Evolutionary conservation across 35 echinoderm and acorn worm genomes (phyloP), one percentile per base, ranked within the genome.

Genomic region (Ophiothrix spiculata): DNA sequence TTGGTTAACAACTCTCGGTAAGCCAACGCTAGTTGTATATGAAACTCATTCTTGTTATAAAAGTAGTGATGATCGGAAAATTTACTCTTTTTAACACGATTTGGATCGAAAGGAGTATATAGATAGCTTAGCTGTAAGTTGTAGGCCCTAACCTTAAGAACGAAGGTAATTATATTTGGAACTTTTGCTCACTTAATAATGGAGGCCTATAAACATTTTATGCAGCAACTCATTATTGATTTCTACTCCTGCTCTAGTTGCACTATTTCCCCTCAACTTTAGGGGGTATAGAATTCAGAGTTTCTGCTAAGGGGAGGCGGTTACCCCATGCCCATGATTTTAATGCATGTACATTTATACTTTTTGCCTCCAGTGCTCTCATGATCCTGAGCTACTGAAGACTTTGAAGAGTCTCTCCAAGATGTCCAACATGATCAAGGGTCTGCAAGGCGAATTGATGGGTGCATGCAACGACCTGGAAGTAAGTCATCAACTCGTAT

Each of bases 391-490:
- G 23, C 60, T 93, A n/a, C 83, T 76, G 1, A 23, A 41, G 41
- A 56, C 76, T 40, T 19, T 97, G 31, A 87, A 88, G 76, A 64
- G 88, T 29, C 78, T 97, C 73, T 93, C 95, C 13, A 39, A 88
- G 21, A 74, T 79, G 34, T 64, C 84, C 75, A 93, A 85, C 16
- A 1, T 80, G 11, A 90, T 91, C 85, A 8, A 40, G 33, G 54
- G 75, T 32, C 46, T 97, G 12, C 83, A 91, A 39, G 39, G 78
- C 64, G 95, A 97, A 37, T 77, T 97, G 17, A 80, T 60, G 21
- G 81, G 88, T n/a, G 95, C 95, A 21, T 79, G 90, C 33, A 42
- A 73, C 56, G 95, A 97, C 40, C 82, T 97, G 17, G 95, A 97
- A 63, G 92, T 94, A 74, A 85, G 87, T 85, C 36, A 56, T 11